A percentile compares a stretch with the other conserved stretches of the same genome.
Evolutionary conservation across 2,113 vertebrate genomes (phyloP).

Genomic region (Saimiri boliviensis): DNA sequence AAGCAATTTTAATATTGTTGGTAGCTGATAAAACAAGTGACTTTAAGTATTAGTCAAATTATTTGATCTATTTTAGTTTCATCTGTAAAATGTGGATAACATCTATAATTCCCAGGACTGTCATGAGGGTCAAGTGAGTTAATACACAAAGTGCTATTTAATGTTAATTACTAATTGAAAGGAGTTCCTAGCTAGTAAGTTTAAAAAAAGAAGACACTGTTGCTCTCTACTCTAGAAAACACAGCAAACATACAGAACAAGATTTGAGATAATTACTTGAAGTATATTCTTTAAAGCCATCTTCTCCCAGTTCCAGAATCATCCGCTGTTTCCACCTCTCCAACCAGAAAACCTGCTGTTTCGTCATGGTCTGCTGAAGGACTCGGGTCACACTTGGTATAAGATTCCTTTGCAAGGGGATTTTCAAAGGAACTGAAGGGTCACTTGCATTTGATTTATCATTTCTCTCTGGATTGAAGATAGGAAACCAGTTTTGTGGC

Average conservation of each 20-base stretch:
- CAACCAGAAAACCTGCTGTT: conserved; percentile 90
- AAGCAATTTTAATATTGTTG: conserved; percentile 19
- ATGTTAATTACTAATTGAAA: conserved; percentile 35
- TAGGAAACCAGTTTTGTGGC: conserved; percentile 84
- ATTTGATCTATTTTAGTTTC: conserved; percentile 25
- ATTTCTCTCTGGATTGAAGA: conserved; percentile 83
- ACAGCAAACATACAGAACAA: neutral
- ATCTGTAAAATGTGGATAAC: neutral
- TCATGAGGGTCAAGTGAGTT: neutral
- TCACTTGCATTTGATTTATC: conserved; percentile 57
- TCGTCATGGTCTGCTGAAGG: conserved; percentile 93
- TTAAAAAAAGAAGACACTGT: neutral
- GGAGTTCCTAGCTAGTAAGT: neutral
- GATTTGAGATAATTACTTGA: conserved; percentile 86
- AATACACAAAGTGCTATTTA: neutral
- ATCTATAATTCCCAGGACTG: neutral
- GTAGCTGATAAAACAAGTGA: neutral
- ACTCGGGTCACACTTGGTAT: conserved; percentile 92
- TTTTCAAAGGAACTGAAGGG: conserved; percentile 80
- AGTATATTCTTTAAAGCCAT: conserved; percentile 92
- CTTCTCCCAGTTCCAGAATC: conserved; percentile 92
- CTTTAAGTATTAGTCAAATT: conserved; percentile 14
- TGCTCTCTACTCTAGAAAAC: conserved; percentile 19
- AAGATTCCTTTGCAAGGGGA: conserved; percentile 78
- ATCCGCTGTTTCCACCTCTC: conserved; percentile 94